A percentile compares a stretch with the other conserved stretches of the same genome.
These are phyloP conservation scores for Melanotaenia parkinsoni DNA, from an alignment of 2,797 vertebrate species.

Conservation along the genomic window DNA sequence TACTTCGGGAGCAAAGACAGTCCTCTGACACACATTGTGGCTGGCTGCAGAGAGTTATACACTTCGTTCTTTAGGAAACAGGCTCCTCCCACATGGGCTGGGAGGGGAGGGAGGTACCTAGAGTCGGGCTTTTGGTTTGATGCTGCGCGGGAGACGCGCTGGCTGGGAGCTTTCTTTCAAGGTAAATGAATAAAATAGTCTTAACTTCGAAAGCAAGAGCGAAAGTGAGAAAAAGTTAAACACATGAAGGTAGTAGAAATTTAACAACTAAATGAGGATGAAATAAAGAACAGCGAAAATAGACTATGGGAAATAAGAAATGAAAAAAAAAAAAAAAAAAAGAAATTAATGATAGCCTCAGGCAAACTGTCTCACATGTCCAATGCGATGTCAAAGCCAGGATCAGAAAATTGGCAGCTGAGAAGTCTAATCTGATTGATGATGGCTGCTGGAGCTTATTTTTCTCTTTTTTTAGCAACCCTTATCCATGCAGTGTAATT, in stretches of 20 bases:
- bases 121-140: conserved; percentile 60
- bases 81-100: conserved; percentile 83
- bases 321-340: background rate
- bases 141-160: conserved; percentile 64
- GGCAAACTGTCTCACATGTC: conserved; percentile 27
- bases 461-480: background rate
- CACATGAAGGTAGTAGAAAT: too few species aligned
- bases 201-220: conserved; percentile 32
- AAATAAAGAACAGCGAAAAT: background rate
- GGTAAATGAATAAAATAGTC: conserved; percentile 68
- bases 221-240: background rate
- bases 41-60: conserved; percentile 88
- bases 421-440: background rate
- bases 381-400: conserved; percentile 30
- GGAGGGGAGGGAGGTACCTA: conserved; percentile 42
- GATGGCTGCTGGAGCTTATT: background rate
- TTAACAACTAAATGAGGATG: background rate
- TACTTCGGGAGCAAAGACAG: conserved; percentile 86
- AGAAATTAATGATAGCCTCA: conserved; percentile 14
- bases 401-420: background rate
- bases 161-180: conserved; percentile 70
- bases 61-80: conserved; percentile 68
- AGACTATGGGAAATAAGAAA: background rate
- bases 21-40: conserved; percentile 89
- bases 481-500: background rate